These are phyloP conservation scores for Drosophila kokeensis DNA, from an alignment of 2,888 invertebrate species.

Conservation along the genomic window DNA sequence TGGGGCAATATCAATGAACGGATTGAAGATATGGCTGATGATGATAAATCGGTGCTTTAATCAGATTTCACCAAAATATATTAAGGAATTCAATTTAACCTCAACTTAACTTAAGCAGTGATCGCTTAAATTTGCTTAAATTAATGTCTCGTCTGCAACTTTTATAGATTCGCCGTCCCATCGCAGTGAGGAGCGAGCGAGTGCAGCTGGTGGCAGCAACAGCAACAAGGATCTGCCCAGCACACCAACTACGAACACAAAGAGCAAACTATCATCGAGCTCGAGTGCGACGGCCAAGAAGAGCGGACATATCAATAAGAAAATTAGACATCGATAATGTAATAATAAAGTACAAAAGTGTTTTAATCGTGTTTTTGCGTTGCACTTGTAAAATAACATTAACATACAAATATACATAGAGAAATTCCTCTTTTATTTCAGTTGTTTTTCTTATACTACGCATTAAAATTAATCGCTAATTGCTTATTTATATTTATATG, in stretches of 20 bases:
- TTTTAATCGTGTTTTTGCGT: constrained; percentile 30
- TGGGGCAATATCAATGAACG: constrained; percentile 4
- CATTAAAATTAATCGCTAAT: constrained; percentile 23
- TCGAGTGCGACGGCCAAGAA: constrained; percentile 87
- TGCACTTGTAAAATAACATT: constrained; percentile 25
- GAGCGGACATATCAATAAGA: constrained; percentile 91
- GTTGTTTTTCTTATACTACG: constrained; percentile 16
- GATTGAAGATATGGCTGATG: constrained; percentile 12
- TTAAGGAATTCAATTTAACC: constrained; percentile 12
- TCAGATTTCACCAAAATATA: neutral
- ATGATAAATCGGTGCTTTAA: constrained; percentile 1
- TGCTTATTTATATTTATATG: constrained; percentile 17
- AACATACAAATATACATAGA: constrained; percentile 9
- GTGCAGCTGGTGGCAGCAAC: constrained; percentile 43
- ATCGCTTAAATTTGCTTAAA: neutral
- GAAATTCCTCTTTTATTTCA: constrained; percentile 28
- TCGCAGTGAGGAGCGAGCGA: constrained; percentile 57
- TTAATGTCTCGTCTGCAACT: neutral
- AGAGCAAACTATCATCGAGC: constrained; percentile 86
- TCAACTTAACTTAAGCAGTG: constrained; percentile 24
- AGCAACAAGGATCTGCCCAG: constrained; percentile 77
- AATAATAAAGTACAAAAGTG: constrained; percentile 1
- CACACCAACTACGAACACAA: constrained; percentile 85
- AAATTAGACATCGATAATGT: constrained; percentile 91
- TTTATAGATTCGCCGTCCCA: constrained; percentile 76